Base-by-base conservation (phyloP, 2,888 invertebrate species). In the Ischnus inquisitorius region DNA sequence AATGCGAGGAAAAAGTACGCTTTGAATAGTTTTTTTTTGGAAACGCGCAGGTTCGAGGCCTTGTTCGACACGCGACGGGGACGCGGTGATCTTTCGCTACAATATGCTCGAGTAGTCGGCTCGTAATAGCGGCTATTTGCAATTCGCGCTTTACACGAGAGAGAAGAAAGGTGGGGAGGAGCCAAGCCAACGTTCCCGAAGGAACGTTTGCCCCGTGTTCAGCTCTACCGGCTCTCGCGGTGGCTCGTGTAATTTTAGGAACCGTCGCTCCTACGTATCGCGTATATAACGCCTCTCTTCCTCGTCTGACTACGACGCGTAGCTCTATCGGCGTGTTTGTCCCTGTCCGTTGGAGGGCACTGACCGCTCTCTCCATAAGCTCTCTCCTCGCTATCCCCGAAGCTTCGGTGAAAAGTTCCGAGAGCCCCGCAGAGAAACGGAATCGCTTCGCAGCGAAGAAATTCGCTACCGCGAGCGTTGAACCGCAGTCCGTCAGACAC, bases 231-330 rank as follows among this genome's bases (percentile, higher is more conserved):
- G n/a, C 57, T 43, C 78, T 64, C 65, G 65, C 72, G 8, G 82
- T 71, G 82, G 54, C 79, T 84, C 84, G 83, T 84, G 83, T 85
- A 88, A 87, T 88, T 88, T 87, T 86, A 85, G 85, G 85, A 72
- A 85, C 74, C 74, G 67, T 82, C 86, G 64, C 64, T 62, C 78
- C 62, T 54, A 16, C 69, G 64, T 43, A 71, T 60, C 41, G 22
- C 28, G 34, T 76, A 60, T 57, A 57, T n/a, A 60, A 34, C 34
- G 34, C 34, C 78, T 51, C 51, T 48, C 72, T 48, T 22, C 57
- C 75, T 43, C 65, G 57, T 83, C 84, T 51, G 77, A 82, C 51
- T 51, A 69, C 39, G 8, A 19, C 60, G 34, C 34, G 34, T 34
- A 34, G 34, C 34, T 34, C 34, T 41, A 72, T 64, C 43, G 34